Conservation (phyloP, 2,113 vertebrate species). For the Ornithorhynchus anatinus region DNA sequence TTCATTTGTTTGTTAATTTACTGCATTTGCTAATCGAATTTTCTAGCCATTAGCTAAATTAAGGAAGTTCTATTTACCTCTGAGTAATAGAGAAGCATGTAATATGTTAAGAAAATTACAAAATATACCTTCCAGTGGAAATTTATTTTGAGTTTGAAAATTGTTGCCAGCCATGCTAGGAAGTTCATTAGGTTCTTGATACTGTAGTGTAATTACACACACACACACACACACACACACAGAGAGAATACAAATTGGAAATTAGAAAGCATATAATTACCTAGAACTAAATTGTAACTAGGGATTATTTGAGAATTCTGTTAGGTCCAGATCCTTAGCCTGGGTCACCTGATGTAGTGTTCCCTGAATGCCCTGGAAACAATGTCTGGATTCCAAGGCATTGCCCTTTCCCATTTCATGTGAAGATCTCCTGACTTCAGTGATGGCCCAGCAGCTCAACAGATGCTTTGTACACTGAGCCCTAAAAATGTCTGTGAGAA, state of each 20-base stretch:
- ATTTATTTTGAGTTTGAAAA: slow-evolving; percentile 1
- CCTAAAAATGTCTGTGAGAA: too few relatives aligned
- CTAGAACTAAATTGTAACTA: background rate
- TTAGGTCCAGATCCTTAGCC: background rate
- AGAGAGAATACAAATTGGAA: background rate
- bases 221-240: background rate
- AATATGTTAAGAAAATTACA: background rate
- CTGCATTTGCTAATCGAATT: background rate
- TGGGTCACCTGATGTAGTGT: slow-evolving; percentile 11
- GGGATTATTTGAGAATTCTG: background rate
- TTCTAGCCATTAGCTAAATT: background rate
- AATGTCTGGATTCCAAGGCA: too few relatives aligned
- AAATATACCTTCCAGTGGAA: background rate
- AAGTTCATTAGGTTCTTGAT: slow-evolving; percentile 6
- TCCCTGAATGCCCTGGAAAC: too few relatives aligned
- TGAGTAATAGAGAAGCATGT: slow-evolving; percentile 7
- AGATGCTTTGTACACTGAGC: too few relatives aligned
- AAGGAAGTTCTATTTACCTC: slow-evolving; percentile 1
- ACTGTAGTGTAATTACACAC: slow-evolving; percentile 3
- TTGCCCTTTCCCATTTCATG: too few relatives aligned
- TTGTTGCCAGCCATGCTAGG: background rate
- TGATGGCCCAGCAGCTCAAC: too few relatives aligned
- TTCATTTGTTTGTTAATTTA: slow-evolving; percentile 24
- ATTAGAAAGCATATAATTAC: background rate
- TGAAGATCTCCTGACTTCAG: too few relatives aligned